Conservation (phyloP, 1,140 invertebrate genomes). For the Augochlora pura region DNA sequence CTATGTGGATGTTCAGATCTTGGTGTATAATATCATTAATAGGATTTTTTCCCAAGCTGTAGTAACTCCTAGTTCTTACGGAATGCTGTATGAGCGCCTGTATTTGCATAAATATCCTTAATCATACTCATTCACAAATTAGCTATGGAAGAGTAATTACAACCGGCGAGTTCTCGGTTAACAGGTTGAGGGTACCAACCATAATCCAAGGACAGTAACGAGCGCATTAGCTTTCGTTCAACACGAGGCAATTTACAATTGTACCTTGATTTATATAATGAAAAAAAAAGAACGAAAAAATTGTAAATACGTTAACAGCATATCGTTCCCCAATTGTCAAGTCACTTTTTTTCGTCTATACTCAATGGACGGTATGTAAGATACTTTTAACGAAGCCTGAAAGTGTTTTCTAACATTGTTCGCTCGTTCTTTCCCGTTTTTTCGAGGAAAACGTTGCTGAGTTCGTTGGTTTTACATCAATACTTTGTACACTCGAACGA, state of each 20-base stretch:
- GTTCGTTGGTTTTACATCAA: slow-evolving; percentile 30
- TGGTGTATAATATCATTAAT: no score
- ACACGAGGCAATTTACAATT: slow-evolving; percentile 43
- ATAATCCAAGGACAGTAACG: slow-evolving; percentile 14
- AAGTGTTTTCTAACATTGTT: slow-evolving; percentile 31
- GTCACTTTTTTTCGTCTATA: slow-evolving; percentile 22
- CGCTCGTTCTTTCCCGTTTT: slow-evolving; percentile 16
- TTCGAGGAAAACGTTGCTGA: slow-evolving; percentile 39
- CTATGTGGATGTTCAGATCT: no score
- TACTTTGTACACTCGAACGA: not conserved
- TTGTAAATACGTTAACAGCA: slow-evolving; percentile 58
- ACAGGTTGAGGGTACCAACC: no score
- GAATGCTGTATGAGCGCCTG: no score
- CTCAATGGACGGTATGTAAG: not conserved
- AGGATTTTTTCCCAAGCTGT: no score
- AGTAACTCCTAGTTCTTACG: no score
- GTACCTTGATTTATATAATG: slow-evolving; percentile 59
- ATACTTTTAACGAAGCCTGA: slow-evolving; percentile 35
- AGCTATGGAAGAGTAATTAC: no score
- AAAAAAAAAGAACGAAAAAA: slow-evolving; percentile 22
- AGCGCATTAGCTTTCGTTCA: slow-evolving; percentile 48
- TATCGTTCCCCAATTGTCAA: slow-evolving; percentile 60
- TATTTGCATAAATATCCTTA: no score
- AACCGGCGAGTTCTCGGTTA: no score
- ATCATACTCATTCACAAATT: no score